Evolutionary conservation across 2,888 invertebrate genomes (phyloP), one percentile per base, ranked within the genome.

Genomic region (Zygaena filipendulae): DNA sequence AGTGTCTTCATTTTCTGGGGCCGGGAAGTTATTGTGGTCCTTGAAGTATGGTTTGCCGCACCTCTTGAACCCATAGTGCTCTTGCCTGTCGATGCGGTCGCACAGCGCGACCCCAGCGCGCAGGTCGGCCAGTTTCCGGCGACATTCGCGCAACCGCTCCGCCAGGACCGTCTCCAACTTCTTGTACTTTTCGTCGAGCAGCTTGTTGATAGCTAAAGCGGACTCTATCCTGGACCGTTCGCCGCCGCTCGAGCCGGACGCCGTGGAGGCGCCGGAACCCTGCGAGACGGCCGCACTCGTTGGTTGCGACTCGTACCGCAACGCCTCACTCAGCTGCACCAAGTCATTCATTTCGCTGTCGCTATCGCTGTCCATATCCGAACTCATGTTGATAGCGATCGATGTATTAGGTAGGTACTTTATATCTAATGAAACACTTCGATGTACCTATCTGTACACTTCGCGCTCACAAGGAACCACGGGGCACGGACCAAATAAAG

Each of bases 41-140:
- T 87, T 88, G 40, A 91, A 91, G 49, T 87, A 91, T 1, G 89
- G 84, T 43, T 82, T 72, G 14, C 86, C 80, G 49, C 84, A 74
- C 26, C 48, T 51, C 1, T 61, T 49, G 20, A 67, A 64, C 13
- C 57, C 51, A 14, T 64, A 71, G 3, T 25, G 32, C 21, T 42
- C 41, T 19, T 27, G 13, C 24, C 36, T 36, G n/a, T 47, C 47
- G 10, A 33, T 25, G 39, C 36, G 52, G 1, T 49, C 52, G 3
- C 22, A 21, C 0, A 32, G 21, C 8, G 26, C 18, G 7, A 37
- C 32, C 1, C 30, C 29, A 2, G 27, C 20, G 22, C 52, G 45
- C 6, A 62, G 39, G 18, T 52, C 42, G 16, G 36, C 29, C 7
- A 70, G 43, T 36, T 60, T 69, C 8, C 43, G 36, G 11, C 59